Base-by-base conservation (phyloP, 2,797 vertebrate species). In the Coregonus suidteri region DNA sequence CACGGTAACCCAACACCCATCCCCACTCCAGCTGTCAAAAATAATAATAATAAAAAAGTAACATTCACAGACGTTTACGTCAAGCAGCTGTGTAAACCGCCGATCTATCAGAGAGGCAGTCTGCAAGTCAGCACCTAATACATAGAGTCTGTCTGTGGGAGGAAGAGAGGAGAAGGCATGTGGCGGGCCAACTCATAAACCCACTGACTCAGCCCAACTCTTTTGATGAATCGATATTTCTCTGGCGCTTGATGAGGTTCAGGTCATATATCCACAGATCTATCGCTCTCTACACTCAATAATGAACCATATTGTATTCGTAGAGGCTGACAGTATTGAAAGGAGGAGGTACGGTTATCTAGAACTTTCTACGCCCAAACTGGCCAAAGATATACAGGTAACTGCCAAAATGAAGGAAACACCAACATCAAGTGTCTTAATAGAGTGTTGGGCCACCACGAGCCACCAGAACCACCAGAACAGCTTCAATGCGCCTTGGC, bases 31-130 rank as follows among this genome's bases (percentile, higher is more conserved):
- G 70, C 73, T 81, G 77, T 81, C 75, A 83, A 75, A 81, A 83
- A 77, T 35, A 68, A 82, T 79, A 74, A 69, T 73, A 75, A 69
- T 56, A 84, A 20, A 76, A 71, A 75, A 54, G 16, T 77, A 51
- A 68, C 71, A 35, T 86, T 80, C 64, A 4, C 67, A 83, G 77
- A 80, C 56, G 16, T 77, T 75, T 67, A 70, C 77, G 51, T 79
- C 76, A 82, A 76, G 68, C 81, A 82, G 83, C 77, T 83, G 73
- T 84, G 51, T 67, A 84, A 84, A 81, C 71, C n/a, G 13, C 2
- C 37, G 14, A n/a, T 77, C 56, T 47, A 47, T 85, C 69, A 76
- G 31, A 20, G 59, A 77, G 35, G 11, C 41, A 47, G 41, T 47
- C 9, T 11, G 41, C 41, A 3, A 69, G 73, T 34, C 14, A 51